Percentiles rank a stretch among this genome's conserved stretches.
phyloP scores from a whole-genome alignment of 1,140 invertebrate species.

The Atopsyche davidsoni region DNA sequence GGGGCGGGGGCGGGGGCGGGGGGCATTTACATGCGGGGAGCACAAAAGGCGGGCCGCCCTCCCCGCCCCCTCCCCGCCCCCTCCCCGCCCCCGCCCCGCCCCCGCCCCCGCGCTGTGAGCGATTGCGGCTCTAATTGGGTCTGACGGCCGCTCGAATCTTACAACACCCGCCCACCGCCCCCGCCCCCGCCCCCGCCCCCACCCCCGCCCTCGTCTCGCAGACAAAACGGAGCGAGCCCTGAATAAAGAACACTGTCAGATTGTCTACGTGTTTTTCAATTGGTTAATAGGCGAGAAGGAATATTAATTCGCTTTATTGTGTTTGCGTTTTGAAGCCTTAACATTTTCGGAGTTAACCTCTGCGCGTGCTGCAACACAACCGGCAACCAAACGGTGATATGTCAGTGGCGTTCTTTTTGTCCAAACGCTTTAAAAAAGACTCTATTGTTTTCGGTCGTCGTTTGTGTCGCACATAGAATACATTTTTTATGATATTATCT shows the following conservation, averaged over 20 bases:
- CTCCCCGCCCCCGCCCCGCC: slow-evolving; percentile 5
- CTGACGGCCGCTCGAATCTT: slow-evolving; percentile 50
- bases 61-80: slow-evolving; percentile 1
- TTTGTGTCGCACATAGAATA: too few relatives aligned
- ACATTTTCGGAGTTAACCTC: too few relatives aligned
- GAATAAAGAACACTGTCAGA: not conserved
- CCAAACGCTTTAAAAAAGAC: too few relatives aligned
- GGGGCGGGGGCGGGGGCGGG: slow-evolving; percentile 3
- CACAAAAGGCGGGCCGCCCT: slow-evolving; percentile 8
- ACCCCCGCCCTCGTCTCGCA: slow-evolving; percentile 8
- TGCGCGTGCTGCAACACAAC: too few relatives aligned
- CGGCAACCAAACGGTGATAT: too few relatives aligned
- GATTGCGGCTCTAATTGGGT: slow-evolving; percentile 51
- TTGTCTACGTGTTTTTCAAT: too few relatives aligned
- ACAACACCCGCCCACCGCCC: slow-evolving; percentile 28
- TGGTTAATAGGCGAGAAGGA: too few relatives aligned
- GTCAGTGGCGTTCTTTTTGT: too few relatives aligned
- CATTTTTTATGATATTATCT: too few relatives aligned
- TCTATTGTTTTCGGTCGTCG: too few relatives aligned
- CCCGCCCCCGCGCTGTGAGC: slow-evolving; percentile 42
- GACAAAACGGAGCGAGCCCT: slow-evolving; percentile 19
- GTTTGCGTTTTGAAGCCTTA: too few relatives aligned
- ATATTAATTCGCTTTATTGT: too few relatives aligned
- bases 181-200: slow-evolving; percentile 27
- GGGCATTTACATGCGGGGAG: slow-evolving; percentile 5